Evolutionary conservation across 2,113 vertebrate genomes (phyloP), one percentile per base, ranked within the genome.

Genomic region (Myotis yumanensis): DNA sequence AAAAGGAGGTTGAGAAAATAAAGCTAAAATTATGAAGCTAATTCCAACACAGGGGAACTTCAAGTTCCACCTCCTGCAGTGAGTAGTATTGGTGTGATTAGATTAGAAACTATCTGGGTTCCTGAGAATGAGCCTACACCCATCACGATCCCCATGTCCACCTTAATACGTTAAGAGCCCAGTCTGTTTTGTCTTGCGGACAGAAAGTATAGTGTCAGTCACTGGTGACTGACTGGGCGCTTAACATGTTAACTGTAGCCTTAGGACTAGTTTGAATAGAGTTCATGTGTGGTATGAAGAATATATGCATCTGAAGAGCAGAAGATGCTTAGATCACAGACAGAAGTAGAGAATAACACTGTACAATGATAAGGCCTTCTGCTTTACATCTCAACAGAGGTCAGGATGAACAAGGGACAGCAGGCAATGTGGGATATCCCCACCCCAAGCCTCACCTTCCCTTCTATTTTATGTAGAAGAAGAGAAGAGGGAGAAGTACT

Each of bases 341-440:
- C 4, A 16, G 48, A n/a, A 66, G 23, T 18, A 54, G 37, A 82
- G 11, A 25, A 51, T 12, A 76, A 10, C 14, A 73, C 0, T 46
- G 40, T 3, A 52, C 11, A 46, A 15, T 43, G 40, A 28, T 4
- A 23, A 30, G 11, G 20, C 11, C 28, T 66, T 43, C 22, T 72
- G n/a, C 37, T 66, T 71, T 22, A 43, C 3, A 77, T 5, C 22
- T 82, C 8, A 59, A 11, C 37, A 51, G 43, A 66, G 11, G 14
- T 10, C 22, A n/a, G 1, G 20, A 25, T 6, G 71, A 8, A 30
- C 1, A 35, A 54, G 5, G 7, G 9, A 52, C 1, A 72, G 6
- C 20, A 64, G 17, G 23, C 0, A 25, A 9, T 28, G 1, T 20
- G 5, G 18, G 4, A 11, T 8, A 4, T 22, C n/a, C 1, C 11